phyloP scores from a whole-genome alignment of 2,797 vertebrate species.

The Chloroceryle inda region DNA sequence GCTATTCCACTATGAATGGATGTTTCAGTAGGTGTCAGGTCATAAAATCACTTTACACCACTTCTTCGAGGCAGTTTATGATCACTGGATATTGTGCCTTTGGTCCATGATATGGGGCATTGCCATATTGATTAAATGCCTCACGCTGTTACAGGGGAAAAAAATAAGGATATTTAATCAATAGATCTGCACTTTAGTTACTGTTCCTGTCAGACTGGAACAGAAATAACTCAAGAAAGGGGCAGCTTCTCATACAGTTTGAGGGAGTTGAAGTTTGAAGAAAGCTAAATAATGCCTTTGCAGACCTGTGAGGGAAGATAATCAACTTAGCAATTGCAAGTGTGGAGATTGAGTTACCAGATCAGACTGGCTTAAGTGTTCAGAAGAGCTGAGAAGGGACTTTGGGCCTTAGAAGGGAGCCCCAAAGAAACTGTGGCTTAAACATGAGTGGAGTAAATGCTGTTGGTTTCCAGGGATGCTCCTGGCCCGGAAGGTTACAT shows the following conservation, averaged over 20 bases:
- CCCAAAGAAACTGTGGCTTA: neutral
- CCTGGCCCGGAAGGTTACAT: neutral
- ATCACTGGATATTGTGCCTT: constrained; percentile 30
- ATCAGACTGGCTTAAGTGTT: neutral
- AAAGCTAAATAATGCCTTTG: constrained; percentile 2
- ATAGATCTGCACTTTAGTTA: constrained; percentile 66
- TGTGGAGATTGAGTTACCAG: neutral
- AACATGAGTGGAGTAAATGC: neutral
- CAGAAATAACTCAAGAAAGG: constrained; percentile 46
- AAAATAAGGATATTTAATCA: constrained; percentile 69
- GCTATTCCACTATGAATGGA: neutral
- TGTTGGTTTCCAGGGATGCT: neutral
- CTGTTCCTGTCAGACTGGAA: constrained; percentile 52
- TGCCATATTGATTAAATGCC: constrained; percentile 73
- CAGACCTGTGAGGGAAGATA: neutral
- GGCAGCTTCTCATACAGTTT: neutral
- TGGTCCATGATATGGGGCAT: constrained; percentile 47
- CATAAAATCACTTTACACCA: constrained; percentile 46
- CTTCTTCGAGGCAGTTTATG: constrained; percentile 51
- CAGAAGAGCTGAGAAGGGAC: neutral
- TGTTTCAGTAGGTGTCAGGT: constrained; percentile 2
- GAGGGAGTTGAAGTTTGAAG: neutral
- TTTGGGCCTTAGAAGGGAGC: neutral
- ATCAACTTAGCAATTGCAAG: neutral
- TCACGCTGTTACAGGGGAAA: constrained; percentile 10